phyloP scores from a whole-genome alignment of 2,888 invertebrate species.

The Polydesmus complanatus region DNA sequence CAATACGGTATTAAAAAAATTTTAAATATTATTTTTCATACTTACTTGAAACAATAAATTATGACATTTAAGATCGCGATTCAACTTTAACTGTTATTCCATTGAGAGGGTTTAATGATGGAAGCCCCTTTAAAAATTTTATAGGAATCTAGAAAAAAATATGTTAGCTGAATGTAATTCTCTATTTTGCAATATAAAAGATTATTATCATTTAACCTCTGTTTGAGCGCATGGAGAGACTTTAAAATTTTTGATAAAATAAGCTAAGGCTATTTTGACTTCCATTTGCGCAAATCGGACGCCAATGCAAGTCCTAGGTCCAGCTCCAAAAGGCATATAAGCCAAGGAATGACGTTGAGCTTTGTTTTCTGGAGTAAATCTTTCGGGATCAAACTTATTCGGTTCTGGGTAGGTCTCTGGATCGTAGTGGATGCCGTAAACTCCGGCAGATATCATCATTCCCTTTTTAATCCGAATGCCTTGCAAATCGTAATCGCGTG shows the following conservation, averaged over 20 bases:
- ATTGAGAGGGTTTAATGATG: not conserved
- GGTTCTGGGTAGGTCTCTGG: constrained; percentile 15
- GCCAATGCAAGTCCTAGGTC: constrained; percentile 24
- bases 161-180: too few relatives aligned
- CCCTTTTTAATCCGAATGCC: constrained; percentile 13
- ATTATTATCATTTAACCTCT: too few relatives aligned
- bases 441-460: constrained; percentile 6
- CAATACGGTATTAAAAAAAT: too few relatives aligned
- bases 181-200: too few relatives aligned
- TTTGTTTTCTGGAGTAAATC: constrained; percentile 22
- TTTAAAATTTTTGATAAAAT: constrained; percentile 23
- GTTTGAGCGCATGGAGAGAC: constrained; percentile 8
- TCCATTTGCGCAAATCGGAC: constrained; percentile 24
- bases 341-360: constrained; percentile 21
- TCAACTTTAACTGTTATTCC: not conserved
- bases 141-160: not conserved
- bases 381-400: constrained; percentile 16
- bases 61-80: too few relatives aligned
- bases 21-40: too few relatives aligned
- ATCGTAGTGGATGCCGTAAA: constrained; percentile 13
- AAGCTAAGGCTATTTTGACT: constrained; percentile 23
- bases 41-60: too few relatives aligned
- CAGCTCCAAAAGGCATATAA: constrained; percentile 25
- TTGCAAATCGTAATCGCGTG: constrained; percentile 4
- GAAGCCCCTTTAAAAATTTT: not conserved